A percentile compares a stretch with the other conserved stretches of the same genome.
phyloP scores from a whole-genome alignment of 1,140 invertebrate species.

The Zeugodacus cucurbitae region DNA sequence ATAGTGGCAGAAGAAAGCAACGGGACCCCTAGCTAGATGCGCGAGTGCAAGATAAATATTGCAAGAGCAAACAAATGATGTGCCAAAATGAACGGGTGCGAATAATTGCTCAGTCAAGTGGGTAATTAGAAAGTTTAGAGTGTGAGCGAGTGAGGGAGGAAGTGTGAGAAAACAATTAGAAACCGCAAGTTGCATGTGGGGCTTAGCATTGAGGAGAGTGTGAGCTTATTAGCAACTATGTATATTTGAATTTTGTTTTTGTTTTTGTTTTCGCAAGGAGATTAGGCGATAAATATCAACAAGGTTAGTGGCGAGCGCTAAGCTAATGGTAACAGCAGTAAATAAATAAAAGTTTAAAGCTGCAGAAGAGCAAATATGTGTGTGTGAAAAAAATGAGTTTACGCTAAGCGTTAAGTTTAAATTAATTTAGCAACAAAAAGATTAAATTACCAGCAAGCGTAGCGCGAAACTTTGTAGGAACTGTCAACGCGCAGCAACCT shows the following conservation, averaged over 20 bases:
- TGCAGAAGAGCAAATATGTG: neutral
- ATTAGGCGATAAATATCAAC: neutral
- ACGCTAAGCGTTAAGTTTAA: neutral
- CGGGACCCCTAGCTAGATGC: neutral
- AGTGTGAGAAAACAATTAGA: neutral
- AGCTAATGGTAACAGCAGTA: neutral
- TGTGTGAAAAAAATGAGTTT: neutral
- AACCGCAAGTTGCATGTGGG: neutral
- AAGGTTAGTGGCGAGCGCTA: neutral
- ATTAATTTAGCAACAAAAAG: constrained; percentile 1
- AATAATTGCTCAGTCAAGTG: constrained; percentile 27
- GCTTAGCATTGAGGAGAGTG: neutral
- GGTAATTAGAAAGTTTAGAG: constrained; percentile 21
- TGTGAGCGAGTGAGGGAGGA: neutral
- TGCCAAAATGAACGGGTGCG: constrained; percentile 6
- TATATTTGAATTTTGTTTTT: no score
- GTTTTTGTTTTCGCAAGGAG: neutral
- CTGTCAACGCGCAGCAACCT: constrained; percentile 1
- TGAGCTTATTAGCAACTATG: no score
- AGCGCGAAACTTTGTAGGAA: neutral
- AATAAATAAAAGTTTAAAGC: neutral
- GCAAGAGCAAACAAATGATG: constrained; percentile 8
- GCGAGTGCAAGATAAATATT: constrained; percentile 20
- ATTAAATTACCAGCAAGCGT: neutral
- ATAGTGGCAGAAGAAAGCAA: neutral